Percentiles rank a stretch among this genome's conserved stretches.
These are phyloP conservation scores for Misgurnus mizolepis DNA, from an alignment of 2,113 vertebrate genomes.

Conservation along the genomic window DNA sequence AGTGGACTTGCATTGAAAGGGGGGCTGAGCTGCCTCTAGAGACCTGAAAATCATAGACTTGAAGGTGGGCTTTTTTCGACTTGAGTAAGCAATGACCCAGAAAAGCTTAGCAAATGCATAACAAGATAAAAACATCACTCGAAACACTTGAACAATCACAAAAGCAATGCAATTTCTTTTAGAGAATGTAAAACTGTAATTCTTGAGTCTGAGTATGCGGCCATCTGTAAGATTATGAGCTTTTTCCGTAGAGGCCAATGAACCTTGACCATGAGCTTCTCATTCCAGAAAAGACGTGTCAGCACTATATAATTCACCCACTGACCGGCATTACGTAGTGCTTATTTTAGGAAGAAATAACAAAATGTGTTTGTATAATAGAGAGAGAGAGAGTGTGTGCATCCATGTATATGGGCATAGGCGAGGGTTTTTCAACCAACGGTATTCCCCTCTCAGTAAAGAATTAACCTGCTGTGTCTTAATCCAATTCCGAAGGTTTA, in stretches of 20 bases:
- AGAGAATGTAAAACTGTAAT: not conserved
- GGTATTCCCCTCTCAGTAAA: not conserved
- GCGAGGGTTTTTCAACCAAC: not conserved
- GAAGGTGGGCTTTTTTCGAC: too few relatives aligned
- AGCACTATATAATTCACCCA: not conserved
- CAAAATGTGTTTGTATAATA: not conserved
- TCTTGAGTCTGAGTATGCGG: not conserved
- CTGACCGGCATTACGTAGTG: not conserved
- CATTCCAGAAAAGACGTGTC: slow-evolving; percentile 15
- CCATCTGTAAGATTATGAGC: slow-evolving; percentile 3
- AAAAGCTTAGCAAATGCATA: too few relatives aligned
- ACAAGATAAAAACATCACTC: too few relatives aligned
- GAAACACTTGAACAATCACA: too few relatives aligned
- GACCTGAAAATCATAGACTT: too few relatives aligned
- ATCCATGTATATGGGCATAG: not conserved
- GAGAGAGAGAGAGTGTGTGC: not conserved
- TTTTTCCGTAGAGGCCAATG: not conserved
- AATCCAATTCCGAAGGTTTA: not conserved
- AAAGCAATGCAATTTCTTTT: too few relatives aligned
- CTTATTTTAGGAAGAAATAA: slow-evolving; percentile 18
- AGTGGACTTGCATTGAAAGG: too few relatives aligned
- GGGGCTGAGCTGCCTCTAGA: too few relatives aligned
- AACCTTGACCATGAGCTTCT: slow-evolving; percentile 6
- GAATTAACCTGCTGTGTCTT: slow-evolving; percentile 13
- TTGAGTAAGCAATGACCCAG: too few relatives aligned